Percentiles rank a stretch among this genome's conserved stretches.
Conservation (phyloP, 1,140 invertebrate species). For the Drosophila simulans region DNA sequence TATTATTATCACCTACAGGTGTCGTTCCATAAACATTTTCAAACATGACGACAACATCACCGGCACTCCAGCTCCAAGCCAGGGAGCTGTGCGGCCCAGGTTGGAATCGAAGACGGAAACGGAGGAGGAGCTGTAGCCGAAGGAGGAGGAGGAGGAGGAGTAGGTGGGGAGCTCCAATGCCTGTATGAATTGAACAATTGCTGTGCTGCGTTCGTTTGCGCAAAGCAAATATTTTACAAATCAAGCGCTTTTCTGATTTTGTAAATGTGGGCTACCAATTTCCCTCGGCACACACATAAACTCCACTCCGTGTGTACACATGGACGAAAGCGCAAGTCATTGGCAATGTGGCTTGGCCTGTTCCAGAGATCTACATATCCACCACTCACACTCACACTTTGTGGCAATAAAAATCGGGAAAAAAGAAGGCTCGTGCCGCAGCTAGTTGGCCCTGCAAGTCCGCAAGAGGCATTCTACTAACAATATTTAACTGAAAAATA, state of each 20-base stretch:
- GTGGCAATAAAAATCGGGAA: constrained; percentile 31
- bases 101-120: constrained; percentile 26
- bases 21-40: constrained; percentile 82
- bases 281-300: constrained; percentile 68
- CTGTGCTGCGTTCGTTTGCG: constrained; percentile 82
- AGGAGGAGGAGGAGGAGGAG: constrained; percentile 1
- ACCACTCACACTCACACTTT: constrained; percentile 1
- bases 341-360: constrained; percentile 72
- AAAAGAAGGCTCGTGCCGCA: constrained; percentile 61
- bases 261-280: constrained; percentile 84
- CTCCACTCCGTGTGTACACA: constrained; percentile 46
- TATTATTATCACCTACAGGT: constrained; percentile 83
- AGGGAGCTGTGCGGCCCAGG: constrained; percentile 27
- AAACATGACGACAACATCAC: constrained; percentile 57
- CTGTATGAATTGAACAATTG: constrained; percentile 79
- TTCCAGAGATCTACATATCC: constrained; percentile 74
- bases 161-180: constrained; percentile 18
- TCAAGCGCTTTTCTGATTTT: constrained; percentile 84
- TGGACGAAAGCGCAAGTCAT: constrained; percentile 79
- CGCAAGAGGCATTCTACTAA: constrained; percentile 79
- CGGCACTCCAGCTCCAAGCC: constrained; percentile 36
- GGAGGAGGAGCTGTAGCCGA: constrained; percentile 4
- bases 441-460: constrained; percentile 55
- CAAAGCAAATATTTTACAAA: constrained; percentile 84
- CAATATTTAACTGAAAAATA: constrained; percentile 84